Conservation (phyloP, 1,140 invertebrate genomes). For the Melitaea cinxia region DNA sequence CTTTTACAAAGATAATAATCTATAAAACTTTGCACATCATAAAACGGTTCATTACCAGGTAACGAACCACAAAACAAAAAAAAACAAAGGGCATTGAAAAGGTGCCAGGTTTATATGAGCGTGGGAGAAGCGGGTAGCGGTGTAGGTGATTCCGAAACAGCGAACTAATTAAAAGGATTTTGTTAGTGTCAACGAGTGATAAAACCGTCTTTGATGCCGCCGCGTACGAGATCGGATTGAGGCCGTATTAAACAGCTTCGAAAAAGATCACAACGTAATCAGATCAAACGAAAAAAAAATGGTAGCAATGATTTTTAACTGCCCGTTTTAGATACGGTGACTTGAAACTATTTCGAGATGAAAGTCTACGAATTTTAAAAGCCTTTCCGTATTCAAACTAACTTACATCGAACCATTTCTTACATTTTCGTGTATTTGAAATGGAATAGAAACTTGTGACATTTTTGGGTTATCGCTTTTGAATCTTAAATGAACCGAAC, state of each 20-base stretch:
- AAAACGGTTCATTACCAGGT: constrained; percentile 5
- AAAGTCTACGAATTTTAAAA: neutral
- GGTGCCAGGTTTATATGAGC: constrained; percentile 42
- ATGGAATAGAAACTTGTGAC: no score
- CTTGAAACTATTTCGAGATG: neutral
- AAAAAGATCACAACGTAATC: constrained; percentile 31
- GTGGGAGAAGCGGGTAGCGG: constrained; percentile 46
- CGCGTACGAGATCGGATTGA: constrained; percentile 44
- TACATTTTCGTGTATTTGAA: no score
- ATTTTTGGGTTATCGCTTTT: no score
- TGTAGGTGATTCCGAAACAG: constrained; percentile 36
- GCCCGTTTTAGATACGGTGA: constrained; percentile 33
- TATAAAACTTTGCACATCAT: constrained; percentile 5
- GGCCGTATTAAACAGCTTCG: constrained; percentile 31
- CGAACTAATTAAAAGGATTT: constrained; percentile 76
- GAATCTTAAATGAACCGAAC: no score
- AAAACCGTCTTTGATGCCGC: constrained; percentile 59
- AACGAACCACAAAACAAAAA: neutral
- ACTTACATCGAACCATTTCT: neutral
- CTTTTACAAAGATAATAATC: constrained; percentile 32
- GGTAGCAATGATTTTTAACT: constrained; percentile 32
- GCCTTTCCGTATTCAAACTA: neutral
- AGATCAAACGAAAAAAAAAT: constrained; percentile 31
- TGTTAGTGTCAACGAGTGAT: constrained; percentile 75
- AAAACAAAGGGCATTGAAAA: constrained; percentile 38